These are phyloP conservation scores for Drosophila tripunctata DNA, from an alignment of 2,888 invertebrate species.

Conservation along the genomic window DNA sequence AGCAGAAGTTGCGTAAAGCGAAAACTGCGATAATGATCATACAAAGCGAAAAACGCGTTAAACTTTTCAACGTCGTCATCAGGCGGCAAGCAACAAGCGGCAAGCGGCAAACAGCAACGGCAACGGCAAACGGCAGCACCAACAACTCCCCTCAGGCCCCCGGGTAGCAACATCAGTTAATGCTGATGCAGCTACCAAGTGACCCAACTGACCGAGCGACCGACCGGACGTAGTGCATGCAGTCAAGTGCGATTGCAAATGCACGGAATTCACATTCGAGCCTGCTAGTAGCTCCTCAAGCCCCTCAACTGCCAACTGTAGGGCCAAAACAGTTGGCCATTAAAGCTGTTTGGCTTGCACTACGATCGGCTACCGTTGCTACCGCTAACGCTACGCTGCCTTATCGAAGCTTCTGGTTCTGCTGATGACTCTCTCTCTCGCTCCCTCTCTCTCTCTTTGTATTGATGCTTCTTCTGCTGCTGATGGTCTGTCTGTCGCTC, in stretches of 20 bases:
- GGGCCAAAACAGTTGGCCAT: constrained; percentile 54
- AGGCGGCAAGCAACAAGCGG: constrained; percentile 40
- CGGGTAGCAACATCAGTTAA: constrained; percentile 25
- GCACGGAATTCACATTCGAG: constrained; percentile 78
- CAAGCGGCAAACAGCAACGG: constrained; percentile 15
- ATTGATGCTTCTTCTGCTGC: constrained; percentile 34
- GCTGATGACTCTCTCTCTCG: constrained; percentile 14
- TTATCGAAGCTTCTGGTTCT: constrained; percentile 21
- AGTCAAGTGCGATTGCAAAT: constrained; percentile 79
- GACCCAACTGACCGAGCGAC: constrained; percentile 56
- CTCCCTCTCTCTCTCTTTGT: neutral
- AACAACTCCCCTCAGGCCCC: constrained; percentile 34
- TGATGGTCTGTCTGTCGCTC: constrained; percentile 39
- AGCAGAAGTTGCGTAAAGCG: constrained; percentile 70
- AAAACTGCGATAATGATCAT: constrained; percentile 78
- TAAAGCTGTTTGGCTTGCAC: constrained; percentile 66
- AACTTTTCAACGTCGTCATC: constrained; percentile 78
- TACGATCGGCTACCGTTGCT: constrained; percentile 70
- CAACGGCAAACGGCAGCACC: constrained; percentile 22
- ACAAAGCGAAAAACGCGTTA: constrained; percentile 78
- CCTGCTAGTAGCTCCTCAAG: constrained; percentile 24
- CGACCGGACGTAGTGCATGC: constrained; percentile 69
- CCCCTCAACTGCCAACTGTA: neutral
- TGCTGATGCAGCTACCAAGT: constrained; percentile 28
- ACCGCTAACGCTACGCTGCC: constrained; percentile 50